Conservation (phyloP, 2,113 vertebrate genomes). For the Polyodon spathula region DNA sequence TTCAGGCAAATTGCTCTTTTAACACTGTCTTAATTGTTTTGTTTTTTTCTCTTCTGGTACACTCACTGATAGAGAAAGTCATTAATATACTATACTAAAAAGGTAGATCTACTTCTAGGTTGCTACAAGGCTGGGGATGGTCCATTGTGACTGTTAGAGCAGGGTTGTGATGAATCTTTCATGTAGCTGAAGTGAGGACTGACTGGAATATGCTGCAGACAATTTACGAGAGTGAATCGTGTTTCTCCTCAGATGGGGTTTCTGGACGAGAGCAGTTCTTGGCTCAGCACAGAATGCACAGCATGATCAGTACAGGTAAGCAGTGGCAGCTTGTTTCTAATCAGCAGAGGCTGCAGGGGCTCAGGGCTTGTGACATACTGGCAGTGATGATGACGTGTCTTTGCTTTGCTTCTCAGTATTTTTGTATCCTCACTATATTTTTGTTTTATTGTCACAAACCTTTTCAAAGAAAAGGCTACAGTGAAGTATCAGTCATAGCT, state of each 20-base stretch:
- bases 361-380: constrained; percentile 37
- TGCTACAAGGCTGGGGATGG: constrained; percentile 48
- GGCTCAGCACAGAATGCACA: constrained; percentile 84
- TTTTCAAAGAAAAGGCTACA: too few species aligned
- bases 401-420: constrained; percentile 43
- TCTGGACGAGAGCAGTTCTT: constrained; percentile 76
- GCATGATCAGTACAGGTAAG: constrained; percentile 95
- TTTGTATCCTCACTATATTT: too few species aligned
- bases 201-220: constrained; percentile 97
- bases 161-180: constrained; percentile 64
- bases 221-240: constrained; percentile 97
- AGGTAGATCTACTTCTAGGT: constrained; percentile 21
- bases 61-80: not conserved
- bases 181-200: constrained; percentile 74
- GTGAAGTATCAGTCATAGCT: too few species aligned
- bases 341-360: constrained; percentile 26
- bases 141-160: constrained; percentile 63
- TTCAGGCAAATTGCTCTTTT: constrained; percentile 16
- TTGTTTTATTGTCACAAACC: too few species aligned
- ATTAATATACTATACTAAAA: constrained; percentile 9
- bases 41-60: constrained; percentile 15
- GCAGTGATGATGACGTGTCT: constrained; percentile 35
- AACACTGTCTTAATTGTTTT: constrained; percentile 29
- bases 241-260: constrained; percentile 89
- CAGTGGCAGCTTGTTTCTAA: constrained; percentile 28